phyloP scores from a whole-genome alignment of 2,888 invertebrate species.

The Agrenia bidenticulata region DNA sequence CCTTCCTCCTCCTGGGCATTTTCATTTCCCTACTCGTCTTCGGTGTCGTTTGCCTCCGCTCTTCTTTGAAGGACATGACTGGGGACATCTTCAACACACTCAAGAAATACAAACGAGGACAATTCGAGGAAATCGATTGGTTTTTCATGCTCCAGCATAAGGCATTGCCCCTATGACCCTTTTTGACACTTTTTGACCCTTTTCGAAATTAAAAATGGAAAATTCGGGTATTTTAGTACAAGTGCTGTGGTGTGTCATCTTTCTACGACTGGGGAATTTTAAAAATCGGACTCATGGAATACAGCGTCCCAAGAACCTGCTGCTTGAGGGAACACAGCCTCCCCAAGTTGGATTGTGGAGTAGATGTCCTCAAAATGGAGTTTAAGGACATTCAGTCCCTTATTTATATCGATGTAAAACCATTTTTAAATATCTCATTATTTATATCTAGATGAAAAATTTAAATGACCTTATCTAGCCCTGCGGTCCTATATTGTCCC shows the following conservation, averaged over 20 bases:
- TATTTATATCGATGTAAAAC: neutral
- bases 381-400: neutral
- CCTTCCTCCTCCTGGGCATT: conserved; percentile 25
- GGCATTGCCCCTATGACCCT: conserved; percentile 17
- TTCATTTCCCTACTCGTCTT: conserved; percentile 22
- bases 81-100: conserved; percentile 19
- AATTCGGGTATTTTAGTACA: conserved; percentile 2
- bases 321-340: conserved; percentile 5
- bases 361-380: neutral
- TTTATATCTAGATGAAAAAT: neutral
- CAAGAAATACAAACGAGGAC: neutral
- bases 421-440: neutral
- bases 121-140: conserved; percentile 17
- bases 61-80: conserved; percentile 12
- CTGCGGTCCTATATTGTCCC: neutral
- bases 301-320: conserved; percentile 24
- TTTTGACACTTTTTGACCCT: neutral
- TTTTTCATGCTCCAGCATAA: conserved; percentile 24
- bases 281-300: neutral
- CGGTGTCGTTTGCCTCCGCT: conserved; percentile 21
- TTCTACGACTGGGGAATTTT: conserved; percentile 24
- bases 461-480: neutral
- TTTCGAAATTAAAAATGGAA: neutral
- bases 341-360: neutral
- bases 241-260: conserved; percentile 30